Evolutionary conservation across 2,888 invertebrate species (phyloP), one percentile per base, ranked within the genome.

Genomic region (Drosophila nr. perissopoda): DNA sequence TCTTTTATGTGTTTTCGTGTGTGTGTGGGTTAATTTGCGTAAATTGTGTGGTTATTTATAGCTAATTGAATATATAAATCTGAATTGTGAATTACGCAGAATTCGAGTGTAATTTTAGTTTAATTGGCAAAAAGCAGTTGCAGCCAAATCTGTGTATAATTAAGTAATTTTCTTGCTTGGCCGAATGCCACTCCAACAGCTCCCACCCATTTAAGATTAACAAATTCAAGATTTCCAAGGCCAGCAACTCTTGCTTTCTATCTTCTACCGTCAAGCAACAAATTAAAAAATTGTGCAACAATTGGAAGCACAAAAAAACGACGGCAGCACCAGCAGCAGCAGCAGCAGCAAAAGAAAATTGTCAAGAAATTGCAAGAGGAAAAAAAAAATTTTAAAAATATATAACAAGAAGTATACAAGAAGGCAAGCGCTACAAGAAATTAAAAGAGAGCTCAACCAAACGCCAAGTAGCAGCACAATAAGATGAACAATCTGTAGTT

Each of bases 211-310:
- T 76, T 87, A 70, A 76, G 74, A 81, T 81, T 83, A 77, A 81
- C 46, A 16, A 81, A 80, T 72, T 65, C 83, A 46, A 2, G 74
- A 74, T 38, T 65, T 65, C 29, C 52, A 56, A 25, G 18, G 33
- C 21, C 21, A 40, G 53, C 40, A 54, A 64, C 82, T 74, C 74
- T 79, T 82, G 74, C 71, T 69, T 70, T 77, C 60, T 63, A 65
- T 83, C 71, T 63, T 52, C 46, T 49, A 52, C 40, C 58, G 74
- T 79, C 84, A 77, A 73, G 88, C 79, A 88, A 85, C 81, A 87
- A 89, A 87, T 89, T 89, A 89, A 89, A 87, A 87, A 89, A 87
- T 88, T 88, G 88, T 87, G 87, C 87, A 87, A 85, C 88, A 87
- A 87, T 88, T 85, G 89, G 81, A 88, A 75, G 86, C 79, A 76